Evolutionary conservation across 2,113 vertebrate genomes (phyloP).

Genomic region (Dipodomys merriami): DNA sequence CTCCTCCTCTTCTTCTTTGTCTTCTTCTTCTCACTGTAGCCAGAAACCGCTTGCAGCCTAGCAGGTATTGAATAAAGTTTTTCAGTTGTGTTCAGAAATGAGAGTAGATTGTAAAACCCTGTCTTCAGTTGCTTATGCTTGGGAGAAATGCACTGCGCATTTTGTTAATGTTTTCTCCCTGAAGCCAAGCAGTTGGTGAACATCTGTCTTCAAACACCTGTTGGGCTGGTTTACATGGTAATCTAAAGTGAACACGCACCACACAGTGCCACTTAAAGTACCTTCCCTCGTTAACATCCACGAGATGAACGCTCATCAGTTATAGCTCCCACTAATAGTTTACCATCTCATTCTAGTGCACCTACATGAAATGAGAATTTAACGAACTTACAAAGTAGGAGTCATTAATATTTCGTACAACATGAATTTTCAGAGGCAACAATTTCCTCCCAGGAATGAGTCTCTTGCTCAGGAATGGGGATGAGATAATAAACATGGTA

Average conservation of each 20-base stretch:
- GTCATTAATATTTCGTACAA: constrained; percentile 28
- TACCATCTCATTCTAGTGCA: too few species aligned
- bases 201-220: constrained; percentile 73
- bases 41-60: background rate
- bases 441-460: background rate
- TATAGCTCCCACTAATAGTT: background rate
- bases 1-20: background rate
- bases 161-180: constrained; percentile 61
- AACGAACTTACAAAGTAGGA: background rate
- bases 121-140: constrained; percentile 35
- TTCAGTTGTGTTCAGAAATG: constrained; percentile 29
- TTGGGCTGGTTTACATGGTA: constrained; percentile 35
- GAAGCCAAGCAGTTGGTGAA: constrained; percentile 57
- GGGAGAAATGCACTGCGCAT: background rate
- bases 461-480: background rate
- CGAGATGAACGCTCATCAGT: background rate
- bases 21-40: background rate
- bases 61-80: background rate
- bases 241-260: background rate
- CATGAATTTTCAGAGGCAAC: constrained; percentile 11
- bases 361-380: background rate
- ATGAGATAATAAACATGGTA: background rate
- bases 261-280: background rate
- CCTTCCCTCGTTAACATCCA: constrained; percentile 5
- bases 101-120: constrained; percentile 9